Base-by-base conservation (phyloP, 1,140 invertebrate genomes). In the Himalopsyche phryganea region DNA sequence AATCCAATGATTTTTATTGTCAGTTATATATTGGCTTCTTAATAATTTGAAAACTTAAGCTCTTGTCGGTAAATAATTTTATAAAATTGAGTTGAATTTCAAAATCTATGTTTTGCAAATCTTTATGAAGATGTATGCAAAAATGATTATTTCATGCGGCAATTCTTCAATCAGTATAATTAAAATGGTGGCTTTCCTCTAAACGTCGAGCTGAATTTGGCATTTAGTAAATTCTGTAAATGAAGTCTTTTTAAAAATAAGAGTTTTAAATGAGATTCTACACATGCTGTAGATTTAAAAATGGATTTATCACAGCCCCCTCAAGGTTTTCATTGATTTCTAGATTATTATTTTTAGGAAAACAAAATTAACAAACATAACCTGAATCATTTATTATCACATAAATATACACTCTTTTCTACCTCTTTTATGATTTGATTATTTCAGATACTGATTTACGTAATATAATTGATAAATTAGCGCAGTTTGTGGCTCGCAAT, bases 401-500 rank as follows among this genome's bases (percentile, higher is more conserved):
- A n/a, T 40, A 20, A 33, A 47, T 54, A 17, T 51, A 13, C 17
- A 41, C 53, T 28, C 59, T 36, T 40, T 38, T 36, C 48, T 10
- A 51, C 9, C 11, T n/a, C 41, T 23, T 33, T 10, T 48, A 38
- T 32, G 14, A 46, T 13, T 44, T 53, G 2, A 40, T 33, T 54
- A 15, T 65, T 58, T 49, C 48, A 95, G 94, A 96, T 83, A 87
- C 86, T 67, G 94, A 97, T 69, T 80, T 94, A 65, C 84, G 88
- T 65, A 98, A 96, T 78, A 98, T 98, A 68, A 98, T 99, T 68
- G 96, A 98, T 79, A 98, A 98, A 82, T 78, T 98, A 66, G 96
- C 96, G 1, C 91, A 96, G 72, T 98, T 98, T 85, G 96, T 99
- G 50, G 96, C 96, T 59, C 81, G 96, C 71, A 98, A 98, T 90